These are phyloP conservation scores for Nymphalis c-album DNA, from an alignment of 2,888 invertebrate genomes.

Conservation along the genomic window DNA sequence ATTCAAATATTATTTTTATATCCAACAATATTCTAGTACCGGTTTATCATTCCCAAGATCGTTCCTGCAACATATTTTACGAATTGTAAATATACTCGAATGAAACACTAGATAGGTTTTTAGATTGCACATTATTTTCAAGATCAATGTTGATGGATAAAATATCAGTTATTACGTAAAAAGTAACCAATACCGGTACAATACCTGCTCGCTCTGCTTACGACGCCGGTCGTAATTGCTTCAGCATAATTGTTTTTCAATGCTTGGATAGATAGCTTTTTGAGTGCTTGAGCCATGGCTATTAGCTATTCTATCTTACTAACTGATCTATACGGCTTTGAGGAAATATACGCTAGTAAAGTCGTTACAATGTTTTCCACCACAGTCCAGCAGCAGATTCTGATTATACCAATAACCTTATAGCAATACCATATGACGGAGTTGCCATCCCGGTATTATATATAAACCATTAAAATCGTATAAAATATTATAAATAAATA, in stretches of 20 bases:
- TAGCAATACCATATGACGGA: background rate
- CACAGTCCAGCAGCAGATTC: background rate
- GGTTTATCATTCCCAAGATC: background rate
- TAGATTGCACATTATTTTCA: background rate
- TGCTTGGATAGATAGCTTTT: constrained; percentile 62
- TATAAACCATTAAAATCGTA: background rate
- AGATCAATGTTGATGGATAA: background rate
- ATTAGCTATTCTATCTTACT: constrained; percentile 38
- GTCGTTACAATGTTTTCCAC: background rate
- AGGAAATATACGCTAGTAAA: background rate
- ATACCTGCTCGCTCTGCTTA: constrained; percentile 65
- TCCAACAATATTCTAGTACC: background rate
- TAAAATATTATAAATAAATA: background rate
- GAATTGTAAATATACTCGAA: background rate
- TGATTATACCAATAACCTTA: background rate
- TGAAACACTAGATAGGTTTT: background rate
- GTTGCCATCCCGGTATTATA: background rate
- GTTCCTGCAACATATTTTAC: constrained; percentile 2
- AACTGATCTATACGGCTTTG: background rate
- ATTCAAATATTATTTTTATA: background rate
- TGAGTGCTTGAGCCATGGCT: constrained; percentile 64
- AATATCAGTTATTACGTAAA: constrained; percentile 55
- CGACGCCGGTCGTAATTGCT: constrained; percentile 46
- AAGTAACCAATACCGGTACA: constrained; percentile 56
- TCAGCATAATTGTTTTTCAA: constrained; percentile 65